Evolutionary conservation across 2,113 vertebrate genomes (phyloP).

Genomic region (Pseudorhombus dupliciocellatus): DNA sequence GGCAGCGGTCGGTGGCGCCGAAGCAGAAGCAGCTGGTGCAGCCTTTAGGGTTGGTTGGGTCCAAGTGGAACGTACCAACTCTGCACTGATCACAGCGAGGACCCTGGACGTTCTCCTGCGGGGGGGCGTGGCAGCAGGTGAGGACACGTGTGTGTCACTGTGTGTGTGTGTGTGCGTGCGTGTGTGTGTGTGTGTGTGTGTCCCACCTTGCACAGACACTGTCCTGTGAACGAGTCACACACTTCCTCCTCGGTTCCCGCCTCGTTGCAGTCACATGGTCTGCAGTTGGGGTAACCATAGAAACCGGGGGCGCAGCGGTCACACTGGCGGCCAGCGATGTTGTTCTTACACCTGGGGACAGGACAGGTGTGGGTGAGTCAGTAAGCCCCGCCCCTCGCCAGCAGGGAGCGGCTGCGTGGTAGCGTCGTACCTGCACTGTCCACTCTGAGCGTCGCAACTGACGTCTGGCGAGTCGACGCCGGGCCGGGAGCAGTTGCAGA

Average conservation of each 20-base stretch:
- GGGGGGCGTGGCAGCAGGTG: neutral
- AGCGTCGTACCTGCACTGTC: conserved; percentile 90
- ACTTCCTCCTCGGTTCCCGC: conserved; percentile 84
- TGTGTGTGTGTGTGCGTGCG: conserved; percentile 17
- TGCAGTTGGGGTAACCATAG: conserved; percentile 89
- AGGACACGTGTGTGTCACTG: conserved; percentile 13
- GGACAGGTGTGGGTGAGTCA: neutral
- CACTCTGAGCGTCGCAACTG: conserved; percentile 86
- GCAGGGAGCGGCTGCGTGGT: neutral
- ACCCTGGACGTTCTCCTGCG: conserved; percentile 94
- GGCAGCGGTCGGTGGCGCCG: conserved; percentile 91
- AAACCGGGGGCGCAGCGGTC: conserved; percentile 89
- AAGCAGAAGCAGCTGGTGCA: conserved; percentile 99
- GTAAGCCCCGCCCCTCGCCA: neutral
- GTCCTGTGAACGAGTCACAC: conserved; percentile 87
- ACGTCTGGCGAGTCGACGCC: conserved; percentile 83
- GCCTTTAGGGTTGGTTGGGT: conserved; percentile 92
- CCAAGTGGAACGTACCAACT: conserved; percentile 91
- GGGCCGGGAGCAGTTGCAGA: conserved; percentile 90
- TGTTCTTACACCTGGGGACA: conserved; percentile 88
- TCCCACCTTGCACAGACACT: conserved; percentile 92
- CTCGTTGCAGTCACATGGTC: conserved; percentile 87
- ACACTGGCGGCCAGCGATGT: conserved; percentile 89
- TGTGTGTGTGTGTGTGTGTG: conserved; percentile 1
- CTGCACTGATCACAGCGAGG: conserved; percentile 89